Evolutionary conservation across 2,113 vertebrate genomes (phyloP), one percentile per base, ranked within the genome.

Genomic region (Cephalophus harveyi): DNA sequence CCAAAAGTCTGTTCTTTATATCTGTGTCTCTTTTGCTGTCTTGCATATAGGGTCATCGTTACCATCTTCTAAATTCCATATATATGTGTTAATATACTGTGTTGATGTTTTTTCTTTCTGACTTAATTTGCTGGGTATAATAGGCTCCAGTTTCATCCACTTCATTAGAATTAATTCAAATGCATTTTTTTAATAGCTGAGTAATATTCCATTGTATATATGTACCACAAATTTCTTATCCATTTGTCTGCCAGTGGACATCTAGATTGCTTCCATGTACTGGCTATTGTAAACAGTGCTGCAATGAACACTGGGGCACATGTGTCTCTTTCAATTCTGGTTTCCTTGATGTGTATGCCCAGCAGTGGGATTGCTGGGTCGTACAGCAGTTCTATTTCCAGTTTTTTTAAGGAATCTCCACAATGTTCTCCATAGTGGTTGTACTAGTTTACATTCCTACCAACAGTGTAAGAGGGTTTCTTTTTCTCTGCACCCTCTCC

Each of bases 161-260:
- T 36, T 71, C 64, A 12, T 71, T 36, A 36, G 64, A 71, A 23
- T 19, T 71, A n/a, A 71, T 36, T 71, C 64, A 71, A 36, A 12
- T 21, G 4, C 10, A 5, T 71, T 71, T 71, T 71, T 36, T 71
- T 71, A 71, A 71, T 36, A 71, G n/a, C n/a, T 36, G 64, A 36
- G n/a, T 71, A 71, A 36, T 71, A 36, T 36, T 36, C 64, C 4
- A 0, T 21, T 71, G 9, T 36, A 19, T 21, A 36, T 71, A 21
- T 71, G 9, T 36, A 71, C 64, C n/a, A 6, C 64, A 21, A 17
- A 17, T 71, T 71, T 11, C 64, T 36, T 36, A 71, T 71, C n/a
- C n/a, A 36, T 36, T 36, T 0, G 0, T 36, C n/a, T 71, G 17
- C 17, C 1, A 2, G 0, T 71, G n/a, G 64, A 21, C 17, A 21